phyloP scores from a whole-genome alignment of 2,888 invertebrate species.

The Cryptocheilus praepositus region DNA sequence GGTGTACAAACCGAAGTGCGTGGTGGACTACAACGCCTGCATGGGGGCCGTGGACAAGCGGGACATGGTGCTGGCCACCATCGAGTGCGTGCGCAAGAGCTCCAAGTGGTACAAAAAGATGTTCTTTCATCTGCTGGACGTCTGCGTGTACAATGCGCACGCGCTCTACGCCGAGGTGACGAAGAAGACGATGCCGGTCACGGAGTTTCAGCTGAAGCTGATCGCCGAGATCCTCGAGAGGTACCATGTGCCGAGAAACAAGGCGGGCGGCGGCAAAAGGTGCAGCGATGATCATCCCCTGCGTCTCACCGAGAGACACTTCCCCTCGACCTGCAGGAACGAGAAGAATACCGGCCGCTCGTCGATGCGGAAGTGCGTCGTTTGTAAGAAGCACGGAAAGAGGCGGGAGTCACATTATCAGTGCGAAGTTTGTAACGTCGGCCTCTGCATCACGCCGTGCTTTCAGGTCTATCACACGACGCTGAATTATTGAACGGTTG shows the following conservation, averaged over 20 bases:
- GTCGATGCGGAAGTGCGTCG: constrained; percentile 16
- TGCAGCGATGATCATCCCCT: constrained; percentile 17
- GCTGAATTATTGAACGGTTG: constrained; percentile 22
- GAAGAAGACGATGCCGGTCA: constrained; percentile 22
- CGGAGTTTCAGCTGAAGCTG: constrained; percentile 19
- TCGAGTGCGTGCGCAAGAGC: constrained; percentile 30
- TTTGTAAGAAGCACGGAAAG: neutral
- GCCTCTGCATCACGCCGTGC: constrained; percentile 17
- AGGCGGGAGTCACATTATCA: constrained; percentile 16
- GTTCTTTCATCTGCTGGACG: constrained; percentile 14
- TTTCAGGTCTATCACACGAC: constrained; percentile 22
- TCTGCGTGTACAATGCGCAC: constrained; percentile 14
- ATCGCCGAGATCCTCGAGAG: constrained; percentile 19
- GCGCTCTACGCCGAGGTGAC: constrained; percentile 14
- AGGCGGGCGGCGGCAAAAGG: constrained; percentile 21
- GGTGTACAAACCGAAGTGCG: constrained; percentile 29
- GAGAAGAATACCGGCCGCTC: neutral
- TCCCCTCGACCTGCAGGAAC: neutral
- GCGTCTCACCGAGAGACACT: constrained; percentile 9
- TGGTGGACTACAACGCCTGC: constrained; percentile 28
- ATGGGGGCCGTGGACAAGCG: constrained; percentile 32
- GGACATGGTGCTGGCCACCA: constrained; percentile 25
- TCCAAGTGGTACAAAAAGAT: constrained; percentile 18
- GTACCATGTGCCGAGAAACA: constrained; percentile 18
- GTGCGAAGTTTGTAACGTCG: constrained; percentile 19